These are phyloP conservation scores for Alaudala cheleensis DNA, from an alignment of 2,113 vertebrate genomes.

Conservation along the genomic window DNA sequence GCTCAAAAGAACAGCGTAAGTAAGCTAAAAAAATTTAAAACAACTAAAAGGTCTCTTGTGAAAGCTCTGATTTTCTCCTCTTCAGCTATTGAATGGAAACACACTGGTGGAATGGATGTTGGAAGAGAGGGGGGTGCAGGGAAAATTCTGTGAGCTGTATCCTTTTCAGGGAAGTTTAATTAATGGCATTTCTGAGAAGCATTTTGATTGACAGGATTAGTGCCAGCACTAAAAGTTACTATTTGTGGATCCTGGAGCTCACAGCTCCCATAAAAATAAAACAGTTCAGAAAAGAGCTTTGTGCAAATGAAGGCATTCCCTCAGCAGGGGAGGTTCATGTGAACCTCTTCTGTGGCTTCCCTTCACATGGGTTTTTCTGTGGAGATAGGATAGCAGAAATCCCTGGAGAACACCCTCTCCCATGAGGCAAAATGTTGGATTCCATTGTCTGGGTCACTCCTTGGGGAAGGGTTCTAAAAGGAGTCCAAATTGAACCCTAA, in stretches of 20 bases:
- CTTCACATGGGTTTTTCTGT: neutral
- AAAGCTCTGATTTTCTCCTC: neutral
- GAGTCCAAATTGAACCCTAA: neutral
- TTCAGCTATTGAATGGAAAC: neutral
- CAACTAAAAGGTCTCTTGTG: slow-evolving; percentile 22
- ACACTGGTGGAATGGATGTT: neutral
- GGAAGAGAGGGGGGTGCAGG: neutral
- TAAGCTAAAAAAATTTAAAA: slow-evolving; percentile 28
- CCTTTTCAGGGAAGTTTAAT: slow-evolving; percentile 2
- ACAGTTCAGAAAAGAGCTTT: neutral
- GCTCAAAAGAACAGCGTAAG: slow-evolving; percentile 39
- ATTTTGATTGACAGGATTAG: slow-evolving; percentile 27
- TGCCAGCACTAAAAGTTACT: slow-evolving; percentile 21
- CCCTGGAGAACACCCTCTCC: neutral
- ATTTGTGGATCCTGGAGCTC: slow-evolving; percentile 28
- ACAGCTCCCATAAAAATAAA: slow-evolving; percentile 33
- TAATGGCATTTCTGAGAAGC: slow-evolving; percentile 28
- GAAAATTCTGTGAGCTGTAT: neutral
- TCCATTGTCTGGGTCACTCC: neutral
- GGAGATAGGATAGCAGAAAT: neutral
- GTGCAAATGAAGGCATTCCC: slow-evolving; percentile 12
- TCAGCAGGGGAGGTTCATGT: slow-evolving; percentile 3
- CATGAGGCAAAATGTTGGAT: neutral
- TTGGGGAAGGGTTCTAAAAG: neutral
- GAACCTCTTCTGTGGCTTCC: slow-evolving; percentile 3